Conservation (phyloP, 1,140 invertebrate genomes). For the Holcopasites calliopsidis region DNA sequence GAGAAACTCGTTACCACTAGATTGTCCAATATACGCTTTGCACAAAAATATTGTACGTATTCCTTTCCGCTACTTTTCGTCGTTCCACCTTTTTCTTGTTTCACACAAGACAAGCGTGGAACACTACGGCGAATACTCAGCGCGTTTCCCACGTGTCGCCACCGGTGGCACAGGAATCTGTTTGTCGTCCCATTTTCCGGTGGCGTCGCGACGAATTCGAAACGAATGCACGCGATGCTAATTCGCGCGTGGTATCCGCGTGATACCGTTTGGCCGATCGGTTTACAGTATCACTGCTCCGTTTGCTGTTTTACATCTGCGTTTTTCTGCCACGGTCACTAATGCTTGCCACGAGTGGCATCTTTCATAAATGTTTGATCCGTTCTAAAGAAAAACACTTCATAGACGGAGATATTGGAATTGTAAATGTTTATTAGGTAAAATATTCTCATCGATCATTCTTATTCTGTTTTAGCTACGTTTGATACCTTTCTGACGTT, state of each 20-base stretch:
- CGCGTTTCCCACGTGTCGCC: neutral
- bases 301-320: neutral
- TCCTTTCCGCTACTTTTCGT: too few species aligned
- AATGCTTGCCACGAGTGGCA: too few species aligned
- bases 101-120: too few species aligned
- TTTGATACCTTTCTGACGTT: too few species aligned
- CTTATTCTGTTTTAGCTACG: too few species aligned
- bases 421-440: too few species aligned
- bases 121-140: constrained; percentile 8
- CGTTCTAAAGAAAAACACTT: too few species aligned
- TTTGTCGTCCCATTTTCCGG: constrained; percentile 9
- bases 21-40: neutral
- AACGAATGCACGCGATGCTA: constrained; percentile 9
- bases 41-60: neutral
- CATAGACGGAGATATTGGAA: too few species aligned
- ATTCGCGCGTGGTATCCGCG: neutral
- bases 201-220: constrained; percentile 12
- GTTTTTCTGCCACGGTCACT: too few species aligned
- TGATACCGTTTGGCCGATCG: neutral
- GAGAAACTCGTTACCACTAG: neutral
- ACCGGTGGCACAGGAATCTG: constrained; percentile 9
- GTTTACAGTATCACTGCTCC: neutral
- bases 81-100: too few species aligned
- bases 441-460: too few species aligned
- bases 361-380: too few species aligned